These are phyloP conservation scores for Drosophila rellima DNA, from an alignment of 2,888 invertebrate genomes.

Conservation along the genomic window DNA sequence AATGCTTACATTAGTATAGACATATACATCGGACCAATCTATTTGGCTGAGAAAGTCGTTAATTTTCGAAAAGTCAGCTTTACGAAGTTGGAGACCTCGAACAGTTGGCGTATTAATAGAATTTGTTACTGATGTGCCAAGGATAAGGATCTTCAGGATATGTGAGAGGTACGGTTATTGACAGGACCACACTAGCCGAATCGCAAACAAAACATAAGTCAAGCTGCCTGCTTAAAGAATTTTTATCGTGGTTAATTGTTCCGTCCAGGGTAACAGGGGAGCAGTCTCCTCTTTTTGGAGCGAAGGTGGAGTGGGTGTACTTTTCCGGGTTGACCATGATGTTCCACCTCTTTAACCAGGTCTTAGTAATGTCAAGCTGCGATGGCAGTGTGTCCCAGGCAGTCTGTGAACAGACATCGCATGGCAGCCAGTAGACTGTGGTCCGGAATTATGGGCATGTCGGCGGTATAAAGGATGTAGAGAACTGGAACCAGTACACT, in stretches of 20 bases:
- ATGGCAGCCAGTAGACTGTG: neutral
- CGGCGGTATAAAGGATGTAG: slow-evolving; percentile 1
- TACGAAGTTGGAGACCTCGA: neutral
- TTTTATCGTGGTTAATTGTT: too few species aligned
- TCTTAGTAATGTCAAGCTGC: neutral
- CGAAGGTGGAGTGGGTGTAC: neutral
- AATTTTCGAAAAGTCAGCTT: neutral
- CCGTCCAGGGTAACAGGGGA: too few species aligned
- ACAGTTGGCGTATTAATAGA: neutral
- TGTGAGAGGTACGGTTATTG: too few species aligned
- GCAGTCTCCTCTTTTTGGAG: neutral
- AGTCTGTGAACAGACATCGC: neutral
- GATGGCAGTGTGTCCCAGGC: neutral
- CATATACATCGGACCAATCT: neutral
- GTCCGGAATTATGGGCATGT: neutral
- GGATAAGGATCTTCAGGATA: neutral
- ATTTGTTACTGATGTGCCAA: neutral
- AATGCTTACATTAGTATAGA: too few species aligned
- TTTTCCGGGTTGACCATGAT: too few species aligned
- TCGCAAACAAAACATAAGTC: neutral
- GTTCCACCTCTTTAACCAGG: neutral
- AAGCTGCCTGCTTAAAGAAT: too few species aligned
- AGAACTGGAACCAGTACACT: neutral
- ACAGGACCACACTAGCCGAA: neutral
- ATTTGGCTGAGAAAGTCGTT: neutral